Base-by-base conservation (phyloP, 2,888 invertebrate species). In the Cephonodes hylas region DNA sequence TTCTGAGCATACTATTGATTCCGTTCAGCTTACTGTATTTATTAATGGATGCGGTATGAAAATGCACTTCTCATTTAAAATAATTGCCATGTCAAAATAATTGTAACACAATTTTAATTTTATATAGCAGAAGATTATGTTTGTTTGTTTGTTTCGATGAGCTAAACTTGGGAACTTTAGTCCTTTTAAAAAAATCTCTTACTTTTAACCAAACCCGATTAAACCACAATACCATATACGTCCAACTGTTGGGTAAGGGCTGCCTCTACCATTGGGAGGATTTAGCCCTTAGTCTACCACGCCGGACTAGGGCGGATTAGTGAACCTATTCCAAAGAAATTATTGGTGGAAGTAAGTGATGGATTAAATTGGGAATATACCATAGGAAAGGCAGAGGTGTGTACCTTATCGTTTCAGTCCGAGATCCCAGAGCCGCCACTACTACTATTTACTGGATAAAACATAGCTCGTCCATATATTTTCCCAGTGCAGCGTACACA, bases 1-100 rank as follows among this genome's bases (percentile, higher is more conserved):
- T 80, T 80, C 83, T 76, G 66, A 64, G 65, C 81, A 77, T 81
- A 69, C 71, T 77, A 76, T 80, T 68, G 77, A 80, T 81, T 75
- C 71, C 72, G 68, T 70, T 72, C 68, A 67, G n/a, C 61, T 44
- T n/a, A 27, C 13, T 8, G 15, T 15, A 61, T 7, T 22, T 44
- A 5, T 58, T n/a, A n/a, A n/a, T 61, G 61, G 61, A 61, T 45
- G 45, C 42, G 61, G 61, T 31, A 61, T n/a, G n/a, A n/a, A n/a
- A n/a, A n/a, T n/a, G n/a, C n/a, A n/a, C n/a, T n/a, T n/a, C n/a
- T n/a, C n/a, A n/a, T n/a, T n/a, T n/a, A n/a, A n/a, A n/a, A n/a
- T n/a, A n/a, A n/a, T 4, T 42, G 6, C 8, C 3, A 15, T 5
- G 2, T 34, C 25, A 18, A 3, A 5, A 18, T 42, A 64, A 20